Evolutionary conservation across 2,113 vertebrate genomes (phyloP).

Genomic region (Hystrix cristata): DNA sequence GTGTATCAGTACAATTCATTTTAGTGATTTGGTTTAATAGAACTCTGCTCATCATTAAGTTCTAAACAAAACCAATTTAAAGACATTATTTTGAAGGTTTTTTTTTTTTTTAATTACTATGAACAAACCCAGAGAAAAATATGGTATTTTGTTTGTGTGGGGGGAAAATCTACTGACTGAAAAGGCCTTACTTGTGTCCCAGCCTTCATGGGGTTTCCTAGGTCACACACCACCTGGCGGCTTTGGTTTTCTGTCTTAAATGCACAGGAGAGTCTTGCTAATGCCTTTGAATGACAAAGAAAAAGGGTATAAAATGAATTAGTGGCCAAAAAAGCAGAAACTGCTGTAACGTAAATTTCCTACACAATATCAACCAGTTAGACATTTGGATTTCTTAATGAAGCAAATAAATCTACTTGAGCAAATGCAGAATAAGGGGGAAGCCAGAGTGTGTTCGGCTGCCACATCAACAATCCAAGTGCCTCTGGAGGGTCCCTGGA

Average conservation of each 20-base stretch:
- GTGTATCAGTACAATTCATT: background rate
- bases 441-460: background rate
- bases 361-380: background rate
- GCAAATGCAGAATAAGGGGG: background rate
- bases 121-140: background rate
- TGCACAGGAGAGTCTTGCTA: slow-evolving; percentile 95
- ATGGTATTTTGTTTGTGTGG: background rate
- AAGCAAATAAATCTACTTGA: slow-evolving; percentile 35
- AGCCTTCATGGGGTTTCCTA: slow-evolving; percentile 99
- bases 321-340: background rate
- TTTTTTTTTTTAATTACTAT: background rate
- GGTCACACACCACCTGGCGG: slow-evolving; percentile 96
- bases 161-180: background rate
- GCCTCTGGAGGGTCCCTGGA: background rate
- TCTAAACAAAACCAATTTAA: slow-evolving; percentile 53
- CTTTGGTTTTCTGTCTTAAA: slow-evolving; percentile 98
- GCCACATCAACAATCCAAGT: background rate
- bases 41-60: background rate
- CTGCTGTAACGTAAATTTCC: background rate
- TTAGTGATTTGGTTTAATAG: background rate
- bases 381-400: slow-evolving; percentile 1
- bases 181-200: slow-evolving; percentile 93
- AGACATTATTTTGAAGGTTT: background rate
- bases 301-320: background rate
- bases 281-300: slow-evolving; percentile 86